Base-by-base conservation (phyloP, 2,888 invertebrate genomes). In the Erynnis tages region DNA sequence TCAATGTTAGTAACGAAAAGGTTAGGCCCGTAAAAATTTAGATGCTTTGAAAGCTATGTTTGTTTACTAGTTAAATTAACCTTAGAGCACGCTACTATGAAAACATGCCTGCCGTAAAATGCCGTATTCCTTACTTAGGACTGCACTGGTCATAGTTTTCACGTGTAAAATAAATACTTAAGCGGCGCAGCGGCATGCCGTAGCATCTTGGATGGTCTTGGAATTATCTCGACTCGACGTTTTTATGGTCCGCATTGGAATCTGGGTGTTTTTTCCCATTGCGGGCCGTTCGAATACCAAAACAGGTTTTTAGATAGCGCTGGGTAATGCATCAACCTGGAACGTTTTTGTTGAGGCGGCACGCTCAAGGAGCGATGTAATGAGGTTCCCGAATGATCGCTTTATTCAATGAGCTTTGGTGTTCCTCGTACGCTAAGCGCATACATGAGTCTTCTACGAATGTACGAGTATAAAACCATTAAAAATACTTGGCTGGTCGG, bases 251-350 rank as follows among this genome's bases (percentile, higher is more conserved):
- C 76, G 79, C 86, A 78, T 84, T 74, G 89, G 88, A 88, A 88
- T 88, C 85, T 85, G 82, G 81, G 71, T 76, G 70, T 72, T 82
- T 87, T 89, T 87, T 80, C 79, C 82, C 83, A 82, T 79, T 75
- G 73, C 73, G 66, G 76, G 73, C 77, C 79, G 79, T 78, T 81
- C 77, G 78, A 75, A 80, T 75, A 76, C 76, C 82, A 76, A 82
- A 88, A 89, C 88, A 78, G 87, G 89, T 88, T 89, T 86, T 87
- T 81, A 86, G 88, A 87, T 87, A 88, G 86, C 84, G 84, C 80
- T 79, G 82, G 72, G 86, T 82, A 88, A 88, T 88, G 87, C 86
- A 89, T 89, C 89, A 88, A 80, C 76, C 71, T 72, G 78, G 68
- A 77, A 65, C 69, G 81, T 86, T 88, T 88, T 87, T 88, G 78